Conservation (phyloP, 2,888 invertebrate genomes). For the Lutraria lutraria region DNA sequence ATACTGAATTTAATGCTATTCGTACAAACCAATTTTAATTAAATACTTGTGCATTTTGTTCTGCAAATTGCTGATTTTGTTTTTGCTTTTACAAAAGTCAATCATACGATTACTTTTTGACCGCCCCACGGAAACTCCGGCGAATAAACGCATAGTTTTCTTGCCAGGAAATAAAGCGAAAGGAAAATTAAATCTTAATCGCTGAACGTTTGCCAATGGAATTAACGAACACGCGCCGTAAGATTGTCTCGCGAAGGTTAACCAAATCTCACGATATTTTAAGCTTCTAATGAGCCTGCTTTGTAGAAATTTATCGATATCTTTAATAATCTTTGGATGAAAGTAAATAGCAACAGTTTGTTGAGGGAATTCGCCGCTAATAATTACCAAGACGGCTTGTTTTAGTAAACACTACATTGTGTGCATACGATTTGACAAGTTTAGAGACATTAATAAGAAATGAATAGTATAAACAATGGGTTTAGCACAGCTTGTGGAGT, state of each 20-base stretch:
- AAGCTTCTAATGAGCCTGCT: conserved; percentile 66
- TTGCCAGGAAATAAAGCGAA: conserved; percentile 60
- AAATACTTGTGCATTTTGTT: too few relatives aligned
- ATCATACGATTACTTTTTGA: neutral
- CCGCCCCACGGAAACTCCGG: conserved; percentile 7
- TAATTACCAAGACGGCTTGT: conserved; percentile 57
- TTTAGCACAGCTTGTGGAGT: conserved; percentile 46
- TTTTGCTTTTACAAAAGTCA: too few relatives aligned
- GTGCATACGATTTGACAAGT: conserved; percentile 50
- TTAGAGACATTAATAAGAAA: conserved; percentile 65
- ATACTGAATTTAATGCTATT: too few relatives aligned
- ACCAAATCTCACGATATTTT: conserved; percentile 51
- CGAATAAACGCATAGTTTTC: conserved; percentile 41
- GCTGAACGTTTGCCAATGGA: conserved; percentile 62
- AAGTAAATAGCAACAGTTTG: conserved; percentile 68
- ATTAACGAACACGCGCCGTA: conserved; percentile 62
- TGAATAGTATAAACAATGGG: conserved; percentile 52
- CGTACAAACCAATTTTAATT: too few relatives aligned
- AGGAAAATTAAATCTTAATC: conserved; percentile 72
- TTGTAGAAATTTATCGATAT: conserved; percentile 60
- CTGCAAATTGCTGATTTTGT: too few relatives aligned
- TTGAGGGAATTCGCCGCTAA: conserved; percentile 57
- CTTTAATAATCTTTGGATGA: conserved; percentile 65
- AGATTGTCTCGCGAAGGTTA: conserved; percentile 45
- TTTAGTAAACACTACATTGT: conserved; percentile 46